phyloP scores from a whole-genome alignment of 2,113 vertebrate species.

The Gambusia affinis region DNA sequence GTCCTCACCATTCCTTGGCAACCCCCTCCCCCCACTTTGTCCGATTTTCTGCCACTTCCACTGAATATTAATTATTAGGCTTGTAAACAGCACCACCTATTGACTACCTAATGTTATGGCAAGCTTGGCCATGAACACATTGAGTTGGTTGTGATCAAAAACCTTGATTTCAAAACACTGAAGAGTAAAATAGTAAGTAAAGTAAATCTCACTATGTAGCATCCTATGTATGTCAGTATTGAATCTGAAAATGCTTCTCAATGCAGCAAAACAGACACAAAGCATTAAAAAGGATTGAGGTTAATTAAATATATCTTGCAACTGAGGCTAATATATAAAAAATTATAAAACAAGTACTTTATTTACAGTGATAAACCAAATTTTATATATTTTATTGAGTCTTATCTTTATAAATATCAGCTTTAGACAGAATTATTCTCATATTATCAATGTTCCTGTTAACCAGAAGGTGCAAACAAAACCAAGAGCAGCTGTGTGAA shows the following conservation, averaged over 20 bases:
- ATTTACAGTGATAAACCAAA: neutral
- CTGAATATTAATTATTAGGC: neutral
- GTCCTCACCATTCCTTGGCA: no score
- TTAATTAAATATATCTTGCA: neutral
- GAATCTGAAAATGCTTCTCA: neutral
- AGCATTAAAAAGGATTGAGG: neutral
- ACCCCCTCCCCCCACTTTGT: no score
- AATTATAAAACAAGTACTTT: neutral
- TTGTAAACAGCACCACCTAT: neutral
- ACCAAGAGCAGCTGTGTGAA: neutral
- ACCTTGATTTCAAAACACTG: no score
- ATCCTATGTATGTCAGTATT: neutral
- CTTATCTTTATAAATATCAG: neutral
- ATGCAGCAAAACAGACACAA: neutral
- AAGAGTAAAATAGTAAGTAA: neutral
- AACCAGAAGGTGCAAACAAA: conserved; percentile 5
- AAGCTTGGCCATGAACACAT: no score
- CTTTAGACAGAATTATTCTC: neutral
- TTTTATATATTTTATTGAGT: neutral
- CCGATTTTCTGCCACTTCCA: no score
- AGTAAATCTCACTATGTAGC: neutral
- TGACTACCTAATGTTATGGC: neutral
- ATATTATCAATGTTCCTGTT: neutral
- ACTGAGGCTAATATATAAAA: neutral
- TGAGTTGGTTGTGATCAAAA: no score